Evolutionary conservation across 2,888 invertebrate genomes (phyloP), one percentile per base, ranked within the genome.

Genomic region (Beris morrisii): DNA sequence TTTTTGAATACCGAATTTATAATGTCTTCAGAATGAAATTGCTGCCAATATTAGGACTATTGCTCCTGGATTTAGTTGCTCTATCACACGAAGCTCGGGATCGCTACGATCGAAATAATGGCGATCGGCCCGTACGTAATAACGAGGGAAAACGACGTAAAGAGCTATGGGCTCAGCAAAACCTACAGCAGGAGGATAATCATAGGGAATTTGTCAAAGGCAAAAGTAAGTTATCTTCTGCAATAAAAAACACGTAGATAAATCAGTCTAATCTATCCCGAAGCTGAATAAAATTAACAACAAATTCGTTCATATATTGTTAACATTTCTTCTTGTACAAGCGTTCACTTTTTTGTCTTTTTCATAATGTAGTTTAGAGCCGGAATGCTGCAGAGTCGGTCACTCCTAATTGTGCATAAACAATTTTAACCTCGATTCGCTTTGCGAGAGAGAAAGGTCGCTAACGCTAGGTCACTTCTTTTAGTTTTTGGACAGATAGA

Each of bases 181-280:
- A 73, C 70, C n/a, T 70, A 69, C 55, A 72, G 57, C 66, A 50
- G 58, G 75, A 74, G 70, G 75, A 73, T 70, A 77, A 76, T 70
- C 77, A 76, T 56, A 87, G 88, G 73, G 89, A 89, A 78, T 89
- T 89, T 79, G 89, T 89, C 79, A 89, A 89, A 81, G 89, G 89
- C 79, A 90, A 89, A 82, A 89, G 89, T 89, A 86, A 89, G 89
- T 87, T 38, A 7, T 38, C 38, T 38, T 38, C 9, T 38, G 48
- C 30, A 38, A 52, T 65, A 48, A 32, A 22, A 22, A 22, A 22
- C 22, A 22, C 22, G 22, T 22, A 22, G 22, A 22, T 22, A 22
- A 1, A 22, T 22, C 22, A 22, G 3, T 22, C 22, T 22, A 22
- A 22, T 22, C 22, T 22, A 22, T 22, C 22, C 22, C 3, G 22